phyloP scores from a whole-genome alignment of 2,113 vertebrate species.

The Trinectes maculatus region DNA sequence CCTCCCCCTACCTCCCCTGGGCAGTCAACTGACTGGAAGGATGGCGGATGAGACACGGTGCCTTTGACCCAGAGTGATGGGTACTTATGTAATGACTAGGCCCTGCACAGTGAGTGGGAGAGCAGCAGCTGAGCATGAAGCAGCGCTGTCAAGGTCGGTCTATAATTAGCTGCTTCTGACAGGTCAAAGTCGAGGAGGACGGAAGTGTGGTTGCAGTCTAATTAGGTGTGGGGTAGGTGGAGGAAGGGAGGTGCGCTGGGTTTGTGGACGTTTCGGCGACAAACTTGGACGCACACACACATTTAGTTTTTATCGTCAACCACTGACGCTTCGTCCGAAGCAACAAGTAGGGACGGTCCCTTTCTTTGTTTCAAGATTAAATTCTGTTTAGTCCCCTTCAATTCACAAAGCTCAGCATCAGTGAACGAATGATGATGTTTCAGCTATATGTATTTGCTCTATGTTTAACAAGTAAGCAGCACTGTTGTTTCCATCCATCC shows the following conservation, averaged over 20 bases:
- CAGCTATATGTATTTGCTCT: no score
- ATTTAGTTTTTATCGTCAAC: no score
- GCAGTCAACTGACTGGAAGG: not conserved
- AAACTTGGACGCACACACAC: not conserved
- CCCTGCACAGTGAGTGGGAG: slow-evolving; percentile 41
- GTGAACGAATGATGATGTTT: no score
- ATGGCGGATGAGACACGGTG: slow-evolving; percentile 31
- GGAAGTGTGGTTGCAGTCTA: slow-evolving; percentile 45
- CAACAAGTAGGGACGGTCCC: not conserved
- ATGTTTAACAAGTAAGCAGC: no score
- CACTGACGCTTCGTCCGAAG: no score
- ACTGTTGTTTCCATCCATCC: no score
- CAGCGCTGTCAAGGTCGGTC: slow-evolving; percentile 37
- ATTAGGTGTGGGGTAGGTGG: slow-evolving; percentile 47
- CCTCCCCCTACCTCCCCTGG: not conserved
- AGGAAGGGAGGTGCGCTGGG: slow-evolving; percentile 6
- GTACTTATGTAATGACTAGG: slow-evolving; percentile 56
- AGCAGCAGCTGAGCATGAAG: slow-evolving; percentile 44
- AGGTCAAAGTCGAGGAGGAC: slow-evolving; percentile 46
- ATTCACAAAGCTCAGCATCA: not conserved
- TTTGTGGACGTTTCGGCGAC: not conserved
- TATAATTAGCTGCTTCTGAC: slow-evolving; percentile 67
- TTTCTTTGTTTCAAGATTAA: no score
- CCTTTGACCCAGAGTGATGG: slow-evolving; percentile 42
- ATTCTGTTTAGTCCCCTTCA: no score